Percentiles rank a stretch among this genome's conserved stretches.
Evolutionary conservation across 2,888 invertebrate species (phyloP).

Genomic region (Epinotia bilunana): DNA sequence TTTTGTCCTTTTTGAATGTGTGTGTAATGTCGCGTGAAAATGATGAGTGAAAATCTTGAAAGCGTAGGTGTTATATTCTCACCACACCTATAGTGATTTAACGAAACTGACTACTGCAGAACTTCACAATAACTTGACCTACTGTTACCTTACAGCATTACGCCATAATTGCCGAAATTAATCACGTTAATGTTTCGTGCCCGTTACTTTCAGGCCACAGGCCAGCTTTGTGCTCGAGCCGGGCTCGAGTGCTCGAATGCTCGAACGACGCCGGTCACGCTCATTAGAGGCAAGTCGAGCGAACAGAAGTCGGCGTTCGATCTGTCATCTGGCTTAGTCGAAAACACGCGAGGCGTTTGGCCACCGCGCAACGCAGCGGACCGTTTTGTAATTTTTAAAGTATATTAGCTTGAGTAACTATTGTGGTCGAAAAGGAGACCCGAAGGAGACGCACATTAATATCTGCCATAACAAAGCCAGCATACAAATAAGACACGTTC

Average conservation of each 20-base stretch:
- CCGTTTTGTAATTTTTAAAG: too few species aligned
- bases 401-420: too few species aligned
- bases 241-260: constrained; percentile 45
- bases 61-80: too few species aligned
- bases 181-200: constrained; percentile 80
- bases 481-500: too few species aligned
- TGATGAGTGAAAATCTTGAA: too few species aligned
- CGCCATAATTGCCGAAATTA: constrained; percentile 76
- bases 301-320: constrained; percentile 51
- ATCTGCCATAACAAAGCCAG: too few species aligned
- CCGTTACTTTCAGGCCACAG: constrained; percentile 76
- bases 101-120: background rate
- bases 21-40: too few species aligned
- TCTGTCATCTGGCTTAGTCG: constrained; percentile 59
- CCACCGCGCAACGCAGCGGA: background rate
- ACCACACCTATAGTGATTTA: too few species aligned
- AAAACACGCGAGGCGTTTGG: constrained; percentile 4
- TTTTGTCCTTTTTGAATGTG: too few species aligned
- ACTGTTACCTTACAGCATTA: constrained; percentile 25
- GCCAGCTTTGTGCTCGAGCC: constrained; percentile 69
- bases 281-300: constrained; percentile 65
- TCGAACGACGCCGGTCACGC: constrained; percentile 57
- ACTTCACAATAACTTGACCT: constrained; percentile 2
- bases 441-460: too few species aligned
- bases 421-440: too few species aligned